phyloP scores from a whole-genome alignment of 2,888 invertebrate genomes.

The Steinernema scapterisci region DNA sequence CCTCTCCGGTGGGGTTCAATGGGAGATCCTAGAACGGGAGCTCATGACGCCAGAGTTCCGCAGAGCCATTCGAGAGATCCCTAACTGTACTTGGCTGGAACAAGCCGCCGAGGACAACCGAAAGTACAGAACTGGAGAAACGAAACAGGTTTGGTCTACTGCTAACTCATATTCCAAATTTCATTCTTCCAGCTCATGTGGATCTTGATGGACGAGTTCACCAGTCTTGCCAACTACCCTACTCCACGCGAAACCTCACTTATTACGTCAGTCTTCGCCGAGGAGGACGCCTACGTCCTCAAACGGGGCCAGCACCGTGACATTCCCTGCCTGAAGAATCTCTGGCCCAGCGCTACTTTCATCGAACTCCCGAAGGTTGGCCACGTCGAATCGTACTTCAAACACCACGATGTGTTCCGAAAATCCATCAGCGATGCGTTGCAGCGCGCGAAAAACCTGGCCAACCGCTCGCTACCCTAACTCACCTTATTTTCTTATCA shows the following conservation, averaged over 20 bases:
- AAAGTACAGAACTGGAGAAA: conserved; percentile 15
- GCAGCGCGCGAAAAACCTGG: conserved; percentile 3
- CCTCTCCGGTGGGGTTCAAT: conserved; percentile 39
- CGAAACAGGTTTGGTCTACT: background rate
- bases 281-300: conserved; percentile 58
- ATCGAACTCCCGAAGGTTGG: conserved; percentile 52
- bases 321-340: conserved; percentile 38
- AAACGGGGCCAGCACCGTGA: conserved; percentile 4
- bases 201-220: conserved; percentile 98
- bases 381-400: conserved; percentile 53
- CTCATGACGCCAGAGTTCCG: conserved; percentile 39
- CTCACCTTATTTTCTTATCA: background rate
- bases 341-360: conserved; percentile 57
- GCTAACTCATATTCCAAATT: too few relatives aligned
- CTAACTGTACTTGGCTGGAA: conserved; percentile 47
- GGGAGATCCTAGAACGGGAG: conserved; percentile 38
- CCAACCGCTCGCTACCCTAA: background rate
- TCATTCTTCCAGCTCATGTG: conserved; percentile 76
- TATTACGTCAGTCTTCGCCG: conserved; percentile 78
- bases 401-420: conserved; percentile 48
- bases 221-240: conserved; percentile 90
- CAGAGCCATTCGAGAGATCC: conserved; percentile 37
- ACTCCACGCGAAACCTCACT: conserved; percentile 82
- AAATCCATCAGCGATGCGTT: conserved; percentile 41
- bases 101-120: conserved; percentile 32